These are phyloP conservation scores for Kryphioiulus occultus DNA, from an alignment of 2,888 invertebrate species.

Conservation along the genomic window DNA sequence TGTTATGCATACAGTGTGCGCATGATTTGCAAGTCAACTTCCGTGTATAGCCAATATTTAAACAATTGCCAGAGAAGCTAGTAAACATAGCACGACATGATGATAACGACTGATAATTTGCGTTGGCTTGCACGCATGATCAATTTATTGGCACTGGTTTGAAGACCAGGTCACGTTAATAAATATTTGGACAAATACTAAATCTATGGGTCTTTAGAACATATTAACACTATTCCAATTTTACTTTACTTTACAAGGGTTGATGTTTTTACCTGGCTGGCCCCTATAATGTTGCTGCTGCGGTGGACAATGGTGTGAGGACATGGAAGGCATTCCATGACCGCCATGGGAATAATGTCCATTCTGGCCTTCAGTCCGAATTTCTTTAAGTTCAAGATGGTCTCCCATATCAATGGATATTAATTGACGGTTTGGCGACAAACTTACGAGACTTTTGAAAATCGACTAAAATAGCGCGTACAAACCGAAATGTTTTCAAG, in stretches of 20 bases:
- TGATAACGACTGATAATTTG: no score
- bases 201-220: no score
- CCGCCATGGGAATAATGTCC: neutral
- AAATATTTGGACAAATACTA: no score
- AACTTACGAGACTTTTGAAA: neutral
- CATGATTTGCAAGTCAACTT: no score
- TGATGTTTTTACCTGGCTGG: neutral
- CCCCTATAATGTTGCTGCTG: conserved; percentile 6
- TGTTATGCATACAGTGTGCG: no score
- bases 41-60: no score
- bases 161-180: no score
- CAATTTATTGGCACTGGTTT: no score
- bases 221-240: neutral
- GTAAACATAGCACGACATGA: no score
- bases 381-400: conserved; percentile 19
- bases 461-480: neutral
- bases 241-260: neutral
- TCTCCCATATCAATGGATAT: neutral
- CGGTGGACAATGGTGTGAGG: conserved; percentile 2
- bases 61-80: no score
- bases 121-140: no score
- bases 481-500: neutral
- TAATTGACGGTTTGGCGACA: neutral
- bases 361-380: neutral
- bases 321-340: neutral